Conservation (phyloP, 2,797 vertebrate species). For the Melanotaenia trifasciata region DNA sequence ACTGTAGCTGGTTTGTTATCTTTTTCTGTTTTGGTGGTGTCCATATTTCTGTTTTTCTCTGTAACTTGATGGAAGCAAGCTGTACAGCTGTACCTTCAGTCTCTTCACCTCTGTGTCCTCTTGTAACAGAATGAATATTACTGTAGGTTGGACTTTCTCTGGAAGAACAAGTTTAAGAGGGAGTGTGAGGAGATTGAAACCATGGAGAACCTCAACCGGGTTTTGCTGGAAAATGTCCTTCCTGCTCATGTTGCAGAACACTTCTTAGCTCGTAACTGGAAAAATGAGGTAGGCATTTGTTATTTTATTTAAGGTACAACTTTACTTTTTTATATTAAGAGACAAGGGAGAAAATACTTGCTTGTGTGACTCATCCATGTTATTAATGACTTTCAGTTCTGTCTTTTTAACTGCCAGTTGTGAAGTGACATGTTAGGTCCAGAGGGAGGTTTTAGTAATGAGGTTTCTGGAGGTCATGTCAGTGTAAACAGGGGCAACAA, state of each 20-base stretch:
- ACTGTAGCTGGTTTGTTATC: not conserved
- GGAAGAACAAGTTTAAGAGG: slow-evolving; percentile 99
- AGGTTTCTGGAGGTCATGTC: not conserved
- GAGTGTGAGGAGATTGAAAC: slow-evolving; percentile 99
- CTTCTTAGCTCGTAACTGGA: slow-evolving; percentile 96
- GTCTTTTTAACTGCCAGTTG: slow-evolving; percentile 16
- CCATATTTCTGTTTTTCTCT: slow-evolving; percentile 47
- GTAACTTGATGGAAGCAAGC: slow-evolving; percentile 73
- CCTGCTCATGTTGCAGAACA: slow-evolving; percentile 97
- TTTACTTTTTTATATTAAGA: not conserved
- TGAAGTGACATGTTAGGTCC: slow-evolving; percentile 33
- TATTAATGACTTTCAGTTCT: slow-evolving; percentile 5
- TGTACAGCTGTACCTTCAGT: slow-evolving; percentile 86
- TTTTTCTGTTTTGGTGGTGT: slow-evolving; percentile 16
- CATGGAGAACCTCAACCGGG: slow-evolving; percentile 98
- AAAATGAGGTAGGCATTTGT: slow-evolving; percentile 90
- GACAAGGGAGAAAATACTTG: not conserved
- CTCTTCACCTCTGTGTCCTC: slow-evolving; percentile 98
- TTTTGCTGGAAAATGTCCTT: slow-evolving; percentile 96
- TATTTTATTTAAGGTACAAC: not conserved
- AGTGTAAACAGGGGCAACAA: slow-evolving; percentile 25
- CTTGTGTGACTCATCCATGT: slow-evolving; percentile 19
- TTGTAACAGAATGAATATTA: slow-evolving; percentile 93
- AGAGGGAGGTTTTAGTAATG: slow-evolving; percentile 5
- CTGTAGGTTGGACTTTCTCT: slow-evolving; percentile 99